Base-by-base conservation (phyloP, 2,888 invertebrate genomes). In the Drosophila tripunctata region DNA sequence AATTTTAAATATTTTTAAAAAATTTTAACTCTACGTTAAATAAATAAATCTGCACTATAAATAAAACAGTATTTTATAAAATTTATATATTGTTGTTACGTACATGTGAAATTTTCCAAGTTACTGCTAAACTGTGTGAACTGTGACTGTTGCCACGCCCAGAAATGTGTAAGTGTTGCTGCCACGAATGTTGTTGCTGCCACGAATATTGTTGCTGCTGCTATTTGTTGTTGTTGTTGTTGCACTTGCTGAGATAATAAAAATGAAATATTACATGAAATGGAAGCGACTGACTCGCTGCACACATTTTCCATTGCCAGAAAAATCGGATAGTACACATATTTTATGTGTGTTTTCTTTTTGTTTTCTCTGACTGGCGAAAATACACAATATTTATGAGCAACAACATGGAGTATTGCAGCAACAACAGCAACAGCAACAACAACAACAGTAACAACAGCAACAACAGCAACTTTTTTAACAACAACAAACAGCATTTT, bases 301-400 rank as follows among this genome's bases (percentile, higher is more conserved):
- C 30, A 47, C 30, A 44, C 31, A 68, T 54, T 31, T 14, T 47
- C 89, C 81, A 88, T 5, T 89, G 88, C 90, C 88, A 89, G 89
- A 89, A 88, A 90, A 90, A 90, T 90, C 90, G 89, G 90, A 90
- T 90, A 90, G 89, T 88, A 89, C 63, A 67, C 52, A 73, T 56
- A 90, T 90, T 90, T 90, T 89, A 90, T 89, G 68, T 64, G n/a
- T n/a, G n/a, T n/a, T n/a, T n/a, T n/a, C n/a, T n/a, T n/a, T n/a
- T n/a, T n/a, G n/a, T n/a, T n/a, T n/a, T 60, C 47, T 86, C 83
- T 27, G 74, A 63, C 58, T 74, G 40, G 58, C 56, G 50, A 67
- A 73, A 78, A 63, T 60, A 67, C 89, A 88, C 86, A 89, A 89
- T 89, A 90, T 90, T 90, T 90, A 90, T 90, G 79, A 76, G 88